phyloP scores from a whole-genome alignment of 2,797 vertebrate genomes.

The Varecia variegata region DNA sequence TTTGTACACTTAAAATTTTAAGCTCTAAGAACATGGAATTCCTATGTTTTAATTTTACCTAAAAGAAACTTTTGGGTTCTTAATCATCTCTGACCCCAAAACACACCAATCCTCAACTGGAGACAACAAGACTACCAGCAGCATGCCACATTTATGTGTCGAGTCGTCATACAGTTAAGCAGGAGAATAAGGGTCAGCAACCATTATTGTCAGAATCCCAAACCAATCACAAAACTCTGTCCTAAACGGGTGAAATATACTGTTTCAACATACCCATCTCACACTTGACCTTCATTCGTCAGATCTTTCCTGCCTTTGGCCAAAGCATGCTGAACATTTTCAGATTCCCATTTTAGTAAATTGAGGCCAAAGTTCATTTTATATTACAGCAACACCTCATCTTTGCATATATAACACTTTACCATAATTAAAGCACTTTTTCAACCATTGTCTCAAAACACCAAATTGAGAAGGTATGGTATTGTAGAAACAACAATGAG shows the following conservation, averaged over 20 bases:
- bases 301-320: not conserved
- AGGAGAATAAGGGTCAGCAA: not conserved
- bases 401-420: not conserved
- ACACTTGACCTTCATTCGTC: not conserved
- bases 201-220: not conserved
- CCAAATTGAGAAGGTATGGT: not conserved
- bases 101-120: not conserved
- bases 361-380: not conserved
- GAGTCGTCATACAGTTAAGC: not conserved
- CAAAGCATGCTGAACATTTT: slow-evolving; percentile 31
- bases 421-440: slow-evolving; percentile 5
- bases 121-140: not conserved
- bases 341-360: not conserved
- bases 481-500: slow-evolving; percentile 2
- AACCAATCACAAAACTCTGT: not conserved
- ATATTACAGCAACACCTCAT: not conserved
- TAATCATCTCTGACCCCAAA: slow-evolving; percentile 39
- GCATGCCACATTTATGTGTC: not conserved
- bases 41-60: slow-evolving; percentile 17
- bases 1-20: not conserved
- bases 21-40: slow-evolving; percentile 1
- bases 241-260: not conserved
- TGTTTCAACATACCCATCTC: not conserved
- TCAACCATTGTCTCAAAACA: slow-evolving; percentile 22
- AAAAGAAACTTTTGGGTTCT: slow-evolving; percentile 17